Base-by-base conservation (phyloP, 35 echinoderm and acorn worm genomes). In the Lytechinus pictus region DNA sequence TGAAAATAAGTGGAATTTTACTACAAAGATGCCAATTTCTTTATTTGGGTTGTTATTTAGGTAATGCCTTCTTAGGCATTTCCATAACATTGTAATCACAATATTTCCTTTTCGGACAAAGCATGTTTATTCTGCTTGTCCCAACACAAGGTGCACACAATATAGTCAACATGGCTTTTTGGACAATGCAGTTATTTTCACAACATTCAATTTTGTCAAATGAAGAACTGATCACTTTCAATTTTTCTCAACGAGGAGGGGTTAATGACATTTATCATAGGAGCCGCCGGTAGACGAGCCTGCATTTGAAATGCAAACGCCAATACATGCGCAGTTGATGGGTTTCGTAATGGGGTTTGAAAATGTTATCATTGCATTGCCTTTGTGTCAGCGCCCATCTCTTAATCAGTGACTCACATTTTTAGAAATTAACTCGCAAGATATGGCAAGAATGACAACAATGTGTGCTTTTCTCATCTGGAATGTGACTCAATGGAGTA, bases 401-500 rank as follows among this genome's bases (percentile, higher is more conserved):
- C 66, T n/a, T 79, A 79, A 79, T 79, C 66, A 79, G 19, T 79
- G 66, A 79, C 66, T 79, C 66, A 79, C 66, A 79, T 79, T 79
- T n/a, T 79, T 16, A 19, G 66, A 79, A 79, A 79, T 79, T 79
- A 27, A 79, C 66, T 79, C 21, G 19, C 66, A 79, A 79, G 66
- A 79, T 79, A 79, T 79, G 66, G 66, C 66, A 79, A 79, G 66
- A 79, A 79, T 79, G 66, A 79, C 66, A 79, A 79, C 66, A 79
- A 79, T 79, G 66, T 79, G 66, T 79, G 66, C 66, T 79, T 79
- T 79, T 79, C 66, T 24, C 66, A 79, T 79, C n/a, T 24, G 21
- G 66, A 79, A 79, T 79, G 66, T 79, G 66, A 79, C 66, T 79
- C 66, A 79, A 79, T 79, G 66, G 19, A 24, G 66, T 79, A 79